Evolutionary conservation across 1,140 invertebrate species (phyloP), one percentile per base, ranked within the genome.

Genomic region (Leptinotarsa lineolata): DNA sequence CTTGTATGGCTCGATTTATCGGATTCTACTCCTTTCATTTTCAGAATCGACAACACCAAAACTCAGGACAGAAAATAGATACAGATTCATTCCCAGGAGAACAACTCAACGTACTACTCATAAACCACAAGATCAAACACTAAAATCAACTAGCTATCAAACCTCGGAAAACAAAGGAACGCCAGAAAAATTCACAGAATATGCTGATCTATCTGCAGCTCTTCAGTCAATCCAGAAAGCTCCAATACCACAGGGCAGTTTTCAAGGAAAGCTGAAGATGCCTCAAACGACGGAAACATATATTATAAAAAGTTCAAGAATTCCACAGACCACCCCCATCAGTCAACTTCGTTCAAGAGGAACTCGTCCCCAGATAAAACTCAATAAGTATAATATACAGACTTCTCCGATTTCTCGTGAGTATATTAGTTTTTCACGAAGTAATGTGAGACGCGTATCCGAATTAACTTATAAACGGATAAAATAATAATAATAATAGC

Each of bases 341-440:
- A 65, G 92, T 81, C 92, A 91, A 60, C 24, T 68, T 48, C 60
- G 61, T 74, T 4, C n/a, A 66, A 16, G 72, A 54, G 48, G 48
- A 54, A 54, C 48, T 15, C 48, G 48, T 16, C 48, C 48, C n/a
- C 48, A 63, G 15, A 63, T 63, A 22, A 63, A 20, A 20, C 4
- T 63, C 16, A 24, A 63, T 20, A 63, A 21, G 24, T 20, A 8
- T 39, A 39, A 3, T 39, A 11, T 39, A 39, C 8, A 39, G 30
- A 39, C 30, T 39, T 39, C 30, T 39, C 1, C 30, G 8, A 39
- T 39, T 39, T 39, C 30, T 39, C 30, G 30, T 39, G 30, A 39
- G 30, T 39, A 39, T 39, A 39, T 39, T 39, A 39, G 2, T 11
- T 39, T 39, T 11, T 39, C 30, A 39, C 30, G 5, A 39, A 39